Conservation (phyloP, 2,113 vertebrate genomes). For the Heteronetta atricapilla region DNA sequence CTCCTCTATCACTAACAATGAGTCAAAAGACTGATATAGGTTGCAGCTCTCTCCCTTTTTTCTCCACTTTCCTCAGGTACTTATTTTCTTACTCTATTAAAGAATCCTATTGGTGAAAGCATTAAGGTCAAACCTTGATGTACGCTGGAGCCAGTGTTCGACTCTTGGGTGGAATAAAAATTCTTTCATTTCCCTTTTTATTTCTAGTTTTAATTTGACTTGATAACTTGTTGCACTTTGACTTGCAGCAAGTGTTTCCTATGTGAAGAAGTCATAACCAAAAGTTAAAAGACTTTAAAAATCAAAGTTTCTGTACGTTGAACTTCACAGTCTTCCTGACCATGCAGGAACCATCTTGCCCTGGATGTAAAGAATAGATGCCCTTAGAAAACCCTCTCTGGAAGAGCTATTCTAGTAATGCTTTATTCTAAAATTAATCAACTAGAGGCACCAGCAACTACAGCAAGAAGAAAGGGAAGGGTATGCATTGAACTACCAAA, state of each 20-base stretch:
- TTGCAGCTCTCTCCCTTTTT: not conserved
- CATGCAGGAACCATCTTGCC: conserved; percentile 17
- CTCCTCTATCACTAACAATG: not conserved
- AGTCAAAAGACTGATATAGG: conserved; percentile 2
- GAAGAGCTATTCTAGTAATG: conserved; percentile 16
- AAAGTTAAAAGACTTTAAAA: conserved; percentile 34
- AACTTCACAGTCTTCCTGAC: not conserved
- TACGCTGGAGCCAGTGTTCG: not conserved
- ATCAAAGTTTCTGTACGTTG: conserved; percentile 28
- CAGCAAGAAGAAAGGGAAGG: conserved; percentile 3
- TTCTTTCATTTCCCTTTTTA: not conserved
- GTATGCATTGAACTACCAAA: conserved; percentile 3
- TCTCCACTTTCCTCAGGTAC: not conserved
- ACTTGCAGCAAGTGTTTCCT: conserved; percentile 15
- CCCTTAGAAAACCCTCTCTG: not conserved
- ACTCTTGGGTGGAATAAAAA: not conserved
- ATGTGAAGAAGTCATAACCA: conserved; percentile 25
- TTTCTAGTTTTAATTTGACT: conserved; percentile 53
- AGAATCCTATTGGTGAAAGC: conserved; percentile 5
- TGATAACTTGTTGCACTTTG: conserved; percentile 51
- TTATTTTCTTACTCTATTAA: conserved; percentile 42
- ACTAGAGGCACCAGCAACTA: not conserved
- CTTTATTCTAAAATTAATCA: conserved; percentile 61
- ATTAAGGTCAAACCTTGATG: conserved; percentile 44
- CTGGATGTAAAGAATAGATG: conserved; percentile 13